A percentile compares a stretch with the other conserved stretches of the same genome.
Evolutionary conservation across 2,113 vertebrate genomes (phyloP).

Genomic region (Colinus virginianus): DNA sequence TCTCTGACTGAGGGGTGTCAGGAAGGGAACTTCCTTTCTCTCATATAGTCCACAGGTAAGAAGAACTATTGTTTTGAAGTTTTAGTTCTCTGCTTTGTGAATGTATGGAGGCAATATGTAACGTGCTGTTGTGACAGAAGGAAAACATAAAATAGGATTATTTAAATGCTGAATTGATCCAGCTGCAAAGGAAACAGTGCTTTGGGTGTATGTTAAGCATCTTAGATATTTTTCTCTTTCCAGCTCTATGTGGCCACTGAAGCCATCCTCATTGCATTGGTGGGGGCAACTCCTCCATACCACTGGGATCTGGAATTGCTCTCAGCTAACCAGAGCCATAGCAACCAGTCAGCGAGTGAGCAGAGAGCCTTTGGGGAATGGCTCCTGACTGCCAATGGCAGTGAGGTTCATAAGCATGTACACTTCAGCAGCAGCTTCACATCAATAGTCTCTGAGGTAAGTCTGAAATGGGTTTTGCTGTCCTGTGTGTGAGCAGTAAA

Average conservation of each 20-base stretch:
- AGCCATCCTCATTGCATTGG: conserved; percentile 78
- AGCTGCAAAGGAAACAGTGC: not conserved
- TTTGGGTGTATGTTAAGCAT: not conserved
- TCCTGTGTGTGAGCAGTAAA: not conserved
- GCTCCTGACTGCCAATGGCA: conserved; percentile 78
- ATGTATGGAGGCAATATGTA: not conserved
- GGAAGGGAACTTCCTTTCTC: not conserved
- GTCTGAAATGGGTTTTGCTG: not conserved
- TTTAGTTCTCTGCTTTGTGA: not conserved
- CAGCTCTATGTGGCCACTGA: conserved; percentile 84
- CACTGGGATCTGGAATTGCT: conserved; percentile 79
- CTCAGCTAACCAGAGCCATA: conserved; percentile 70
- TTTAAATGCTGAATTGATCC: not conserved
- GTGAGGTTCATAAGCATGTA: conserved; percentile 71
- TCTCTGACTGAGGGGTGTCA: not conserved
- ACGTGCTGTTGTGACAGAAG: not conserved
- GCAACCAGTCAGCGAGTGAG: conserved; percentile 51
- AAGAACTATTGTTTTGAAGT: not conserved
- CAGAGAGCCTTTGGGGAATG: conserved; percentile 75
- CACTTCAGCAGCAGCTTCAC: conserved; percentile 80
- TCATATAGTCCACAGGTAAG: not conserved
- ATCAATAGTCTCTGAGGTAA: conserved; percentile 85
- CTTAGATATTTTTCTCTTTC: conserved; percentile 21
- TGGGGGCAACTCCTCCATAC: conserved; percentile 80
- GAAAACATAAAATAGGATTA: not conserved